Evolutionary conservation across 2,797 vertebrate genomes (phyloP).

Genomic region (Sebastes umbrosus): DNA sequence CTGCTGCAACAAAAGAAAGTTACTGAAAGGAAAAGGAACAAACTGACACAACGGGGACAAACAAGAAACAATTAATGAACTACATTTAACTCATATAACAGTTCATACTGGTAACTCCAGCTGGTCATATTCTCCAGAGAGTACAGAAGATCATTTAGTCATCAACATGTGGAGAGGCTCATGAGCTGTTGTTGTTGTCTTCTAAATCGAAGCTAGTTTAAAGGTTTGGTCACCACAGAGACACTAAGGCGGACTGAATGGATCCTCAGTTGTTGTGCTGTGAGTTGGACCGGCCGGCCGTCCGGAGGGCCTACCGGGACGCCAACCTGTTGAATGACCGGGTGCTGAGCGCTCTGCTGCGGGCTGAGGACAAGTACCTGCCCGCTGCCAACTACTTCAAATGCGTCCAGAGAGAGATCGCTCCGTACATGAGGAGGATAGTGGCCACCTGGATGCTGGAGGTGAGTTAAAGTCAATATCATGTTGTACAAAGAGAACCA

Average conservation of each 20-base stretch:
- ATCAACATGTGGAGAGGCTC: constrained; percentile 8
- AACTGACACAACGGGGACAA: background rate
- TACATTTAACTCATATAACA: background rate
- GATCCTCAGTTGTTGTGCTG: constrained; percentile 92
- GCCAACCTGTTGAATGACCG: constrained; percentile 91
- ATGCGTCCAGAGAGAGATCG: constrained; percentile 92
- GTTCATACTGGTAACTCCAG: background rate
- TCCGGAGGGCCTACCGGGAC: constrained; percentile 91
- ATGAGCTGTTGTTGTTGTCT: no score
- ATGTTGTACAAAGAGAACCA: constrained; percentile 16
- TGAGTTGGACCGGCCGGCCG: constrained; percentile 85
- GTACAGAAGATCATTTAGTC: background rate
- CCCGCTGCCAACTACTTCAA: constrained; percentile 94
- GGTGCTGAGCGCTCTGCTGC: constrained; percentile 90
- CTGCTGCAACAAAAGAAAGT: constrained; percentile 19
- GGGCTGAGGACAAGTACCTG: constrained; percentile 91
- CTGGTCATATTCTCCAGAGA: background rate
- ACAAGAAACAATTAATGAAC: background rate
- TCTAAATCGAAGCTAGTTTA: background rate
- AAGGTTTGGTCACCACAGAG: constrained; percentile 35
- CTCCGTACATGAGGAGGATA: constrained; percentile 94
- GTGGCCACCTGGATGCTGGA: constrained; percentile 97
- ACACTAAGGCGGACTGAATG: constrained; percentile 71
- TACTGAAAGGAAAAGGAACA: background rate
- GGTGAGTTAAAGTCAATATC: constrained; percentile 77